phyloP scores from a whole-genome alignment of 2,113 vertebrate genomes.

The Engystomops pustulosus region DNA sequence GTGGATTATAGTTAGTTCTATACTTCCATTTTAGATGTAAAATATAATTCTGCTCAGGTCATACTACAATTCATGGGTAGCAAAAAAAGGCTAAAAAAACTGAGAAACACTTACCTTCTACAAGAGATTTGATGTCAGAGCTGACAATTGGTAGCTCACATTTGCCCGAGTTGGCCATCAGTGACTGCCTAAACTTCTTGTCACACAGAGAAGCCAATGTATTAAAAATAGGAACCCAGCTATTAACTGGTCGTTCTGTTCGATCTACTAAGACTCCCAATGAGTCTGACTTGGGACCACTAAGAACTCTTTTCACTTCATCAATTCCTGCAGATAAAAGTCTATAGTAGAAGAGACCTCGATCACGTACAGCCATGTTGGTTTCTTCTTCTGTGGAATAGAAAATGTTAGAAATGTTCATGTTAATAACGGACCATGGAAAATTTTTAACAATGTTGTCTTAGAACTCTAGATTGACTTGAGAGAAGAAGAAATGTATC shows the following conservation, averaged over 20 bases:
- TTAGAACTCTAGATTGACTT: too few species aligned
- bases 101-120: slow-evolving; percentile 27
- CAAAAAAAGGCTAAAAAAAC: neutral
- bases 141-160: neutral
- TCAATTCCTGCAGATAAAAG: slow-evolving; percentile 84
- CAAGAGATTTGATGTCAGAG: neutral
- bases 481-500: too few species aligned
- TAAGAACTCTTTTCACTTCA: slow-evolving; percentile 78
- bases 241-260: slow-evolving; percentile 79
- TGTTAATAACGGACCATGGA: neutral
- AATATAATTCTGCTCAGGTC: neutral
- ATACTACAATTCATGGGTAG: neutral
- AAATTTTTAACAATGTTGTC: neutral
- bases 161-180: slow-evolving; percentile 63
- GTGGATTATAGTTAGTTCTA: neutral
- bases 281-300: slow-evolving; percentile 87
- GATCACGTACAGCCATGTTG: slow-evolving; percentile 90
- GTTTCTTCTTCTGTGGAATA: slow-evolving; percentile 90
- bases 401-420: neutral
- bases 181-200: slow-evolving; percentile 67
- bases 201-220: slow-evolving; percentile 81
- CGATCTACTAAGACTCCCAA: slow-evolving; percentile 84
- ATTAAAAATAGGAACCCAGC: slow-evolving; percentile 87
- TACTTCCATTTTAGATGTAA: neutral
- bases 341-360: slow-evolving; percentile 90